Base-by-base conservation (phyloP, 2,797 vertebrate genomes). In the Spheniscus humboldti region DNA sequence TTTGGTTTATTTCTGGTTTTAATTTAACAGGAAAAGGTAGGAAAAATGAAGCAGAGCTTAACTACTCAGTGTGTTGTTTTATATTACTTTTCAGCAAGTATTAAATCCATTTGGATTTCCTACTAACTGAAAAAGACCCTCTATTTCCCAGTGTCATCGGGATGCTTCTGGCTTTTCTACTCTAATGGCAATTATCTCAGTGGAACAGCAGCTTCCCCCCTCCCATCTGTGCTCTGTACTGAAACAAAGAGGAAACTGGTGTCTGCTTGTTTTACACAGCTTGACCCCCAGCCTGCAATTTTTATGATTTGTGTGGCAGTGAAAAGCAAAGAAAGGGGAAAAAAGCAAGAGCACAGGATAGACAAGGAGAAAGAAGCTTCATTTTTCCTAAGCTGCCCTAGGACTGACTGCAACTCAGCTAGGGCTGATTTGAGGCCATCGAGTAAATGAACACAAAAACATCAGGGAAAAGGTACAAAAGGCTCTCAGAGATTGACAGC, bases 191-290 rank as follows among this genome's bases (percentile, higher is more conserved):
- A 97, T 98, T 97, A 97, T 98, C 94, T 98, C 86, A 73, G 83
- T 97, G 97, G 97, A 94, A 79, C 90, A 95, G 93, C 92, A 94
- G 59, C 93, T 94, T 95, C 86, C 87, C 79, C 85, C 69, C 68
- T 87, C 88, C 85, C 87, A 96, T 95, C 95, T 94, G 75, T 80
- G 86, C 92, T 96, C 88, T 92, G 60, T 30, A 18, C 86, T 97
- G 96, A 98, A 97, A 98, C 97, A 98, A 98, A 98, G 92, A 97
- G 91, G 88, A 97, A 97, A 97, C 92, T 87, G 74, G 91, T 97
- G 95, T 96, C 96, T 96, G 91, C 96, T 98, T 97, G 87, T 98
- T 98, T 98, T 98, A 98, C 66, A 27, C 97, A 97, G 97, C 98
- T 98, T 97, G 98, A 98, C 97, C 98, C 95, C 92, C 97, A 90